Conservation (phyloP, 2,113 vertebrate genomes). For the Campylomormyrus tamandua region DNA sequence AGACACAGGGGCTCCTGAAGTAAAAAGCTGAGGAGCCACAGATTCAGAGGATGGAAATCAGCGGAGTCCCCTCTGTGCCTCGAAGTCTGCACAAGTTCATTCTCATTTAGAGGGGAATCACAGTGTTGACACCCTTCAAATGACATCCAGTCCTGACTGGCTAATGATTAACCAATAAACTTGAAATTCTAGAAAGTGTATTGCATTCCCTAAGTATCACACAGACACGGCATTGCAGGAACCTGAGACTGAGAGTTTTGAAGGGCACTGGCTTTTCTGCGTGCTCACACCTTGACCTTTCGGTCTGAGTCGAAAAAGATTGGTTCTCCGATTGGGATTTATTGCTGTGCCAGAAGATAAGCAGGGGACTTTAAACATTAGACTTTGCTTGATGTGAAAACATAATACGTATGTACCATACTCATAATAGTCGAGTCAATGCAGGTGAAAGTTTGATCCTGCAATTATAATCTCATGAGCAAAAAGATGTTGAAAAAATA, state of each 20-base stretch:
- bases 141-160: neutral
- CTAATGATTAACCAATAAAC: neutral
- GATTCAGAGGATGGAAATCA: neutral
- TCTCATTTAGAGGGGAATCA: neutral
- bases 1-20: neutral
- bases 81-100: neutral
- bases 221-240: neutral
- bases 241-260: neutral
- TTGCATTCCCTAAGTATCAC: neutral
- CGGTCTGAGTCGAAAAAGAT: neutral
- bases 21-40: neutral
- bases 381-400: neutral
- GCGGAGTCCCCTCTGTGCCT: neutral
- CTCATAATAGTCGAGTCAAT: neutral
- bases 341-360: neutral
- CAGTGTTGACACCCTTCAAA: neutral
- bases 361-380: neutral
- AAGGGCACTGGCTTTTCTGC: neutral
- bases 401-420: neutral
- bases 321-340: neutral
- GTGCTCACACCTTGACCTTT: neutral
- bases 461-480: neutral
- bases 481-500: neutral
- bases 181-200: neutral
- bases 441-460: neutral